Evolutionary conservation across 2,113 vertebrate genomes (phyloP).

Genomic region (Clarias magur): DNA sequence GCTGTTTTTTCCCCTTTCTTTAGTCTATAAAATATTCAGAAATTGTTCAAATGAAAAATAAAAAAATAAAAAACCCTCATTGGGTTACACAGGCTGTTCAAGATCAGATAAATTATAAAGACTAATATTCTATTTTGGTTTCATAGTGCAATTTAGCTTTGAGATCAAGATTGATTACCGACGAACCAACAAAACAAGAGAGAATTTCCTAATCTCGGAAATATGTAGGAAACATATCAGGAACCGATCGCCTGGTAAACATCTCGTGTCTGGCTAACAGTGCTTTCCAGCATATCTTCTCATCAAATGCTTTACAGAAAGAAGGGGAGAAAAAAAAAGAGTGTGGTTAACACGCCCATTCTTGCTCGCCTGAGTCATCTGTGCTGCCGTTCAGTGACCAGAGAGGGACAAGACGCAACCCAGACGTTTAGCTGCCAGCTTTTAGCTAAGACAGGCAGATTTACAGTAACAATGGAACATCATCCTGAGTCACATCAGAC

Average conservation of each 20-base stretch:
- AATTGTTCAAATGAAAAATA: not conserved
- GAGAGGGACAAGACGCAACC: not conserved
- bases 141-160: not conserved
- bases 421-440: not conserved
- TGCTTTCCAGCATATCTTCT: constrained; percentile 9
- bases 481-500: not conserved
- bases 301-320: not conserved
- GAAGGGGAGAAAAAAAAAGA: not conserved
- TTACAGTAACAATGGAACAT: not conserved
- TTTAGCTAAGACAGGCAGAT: not conserved
- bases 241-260: not conserved
- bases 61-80: not conserved
- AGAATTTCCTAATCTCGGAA: not conserved
- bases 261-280: not conserved
- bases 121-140: not conserved
- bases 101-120: not conserved
- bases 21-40: not conserved
- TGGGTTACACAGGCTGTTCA: not conserved
- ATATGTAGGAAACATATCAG: not conserved
- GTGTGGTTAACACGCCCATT: constrained; percentile 8
- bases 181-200: not conserved
- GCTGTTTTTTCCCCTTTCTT: not conserved
- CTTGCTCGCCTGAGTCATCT: not conserved
- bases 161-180: not conserved
- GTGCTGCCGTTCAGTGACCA: not conserved